Conservation (phyloP, 2,797 vertebrate genomes). For the Clarias fuscus region DNA sequence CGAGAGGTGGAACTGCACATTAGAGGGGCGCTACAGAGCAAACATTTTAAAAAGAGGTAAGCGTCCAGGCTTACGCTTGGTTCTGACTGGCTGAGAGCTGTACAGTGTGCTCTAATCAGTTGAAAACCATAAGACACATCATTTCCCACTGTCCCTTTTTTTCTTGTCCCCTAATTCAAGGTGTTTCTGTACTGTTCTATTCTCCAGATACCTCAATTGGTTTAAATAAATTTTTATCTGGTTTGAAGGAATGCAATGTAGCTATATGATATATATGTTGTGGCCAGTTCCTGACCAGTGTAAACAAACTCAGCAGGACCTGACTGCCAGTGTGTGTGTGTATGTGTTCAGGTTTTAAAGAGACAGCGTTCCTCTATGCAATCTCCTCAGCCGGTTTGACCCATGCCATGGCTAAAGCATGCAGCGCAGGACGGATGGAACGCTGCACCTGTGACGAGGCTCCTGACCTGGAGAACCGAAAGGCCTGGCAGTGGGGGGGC, state of each 20-base stretch:
- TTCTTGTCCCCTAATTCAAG: neutral
- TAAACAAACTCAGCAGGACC: neutral
- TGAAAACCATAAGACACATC: neutral
- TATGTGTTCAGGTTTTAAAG: slow-evolving; percentile 85
- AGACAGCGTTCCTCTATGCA: slow-evolving; percentile 94
- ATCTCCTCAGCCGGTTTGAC: slow-evolving; percentile 95
- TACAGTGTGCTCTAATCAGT: neutral
- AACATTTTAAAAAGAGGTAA: slow-evolving; percentile 92
- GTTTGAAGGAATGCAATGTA: neutral
- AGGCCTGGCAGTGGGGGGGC: slow-evolving; percentile 99
- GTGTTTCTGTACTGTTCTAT: neutral
- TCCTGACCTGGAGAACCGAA: slow-evolving; percentile 93
- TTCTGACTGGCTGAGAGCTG: neutral
- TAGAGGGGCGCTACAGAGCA: slow-evolving; percentile 91
- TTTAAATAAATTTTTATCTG: neutral
- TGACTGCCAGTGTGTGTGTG: neutral
- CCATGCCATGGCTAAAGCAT: slow-evolving; percentile 94
- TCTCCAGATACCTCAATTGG: neutral
- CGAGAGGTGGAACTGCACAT: slow-evolving; percentile 98
- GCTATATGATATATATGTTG: neutral
- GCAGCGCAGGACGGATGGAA: slow-evolving; percentile 95
- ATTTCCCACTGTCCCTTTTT: neutral
- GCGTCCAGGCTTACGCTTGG: neutral
- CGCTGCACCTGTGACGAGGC: slow-evolving; percentile 98
- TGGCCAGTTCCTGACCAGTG: neutral